Evolutionary conservation across 2,113 vertebrate genomes (phyloP).

Genomic region (Halcyon malimbica): DNA sequence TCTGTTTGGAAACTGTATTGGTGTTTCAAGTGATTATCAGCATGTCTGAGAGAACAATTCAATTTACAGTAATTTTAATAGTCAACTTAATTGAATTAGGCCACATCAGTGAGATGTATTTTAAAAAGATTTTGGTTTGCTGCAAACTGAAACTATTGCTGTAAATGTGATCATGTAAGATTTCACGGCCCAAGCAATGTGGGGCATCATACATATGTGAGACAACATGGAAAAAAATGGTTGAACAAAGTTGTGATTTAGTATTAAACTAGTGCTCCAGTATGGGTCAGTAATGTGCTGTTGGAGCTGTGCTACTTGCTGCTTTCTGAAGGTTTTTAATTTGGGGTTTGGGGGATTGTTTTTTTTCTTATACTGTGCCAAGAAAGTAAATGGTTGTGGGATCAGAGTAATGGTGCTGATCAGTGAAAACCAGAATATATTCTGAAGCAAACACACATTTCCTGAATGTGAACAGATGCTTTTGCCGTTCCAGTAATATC

Average conservation of each 20-base stretch:
- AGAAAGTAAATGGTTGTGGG: neutral
- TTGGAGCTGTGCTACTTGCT: neutral
- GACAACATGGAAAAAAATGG: neutral
- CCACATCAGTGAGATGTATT: neutral
- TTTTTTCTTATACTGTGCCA: neutral
- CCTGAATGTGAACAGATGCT: neutral
- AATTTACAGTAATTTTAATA: conserved; percentile 7
- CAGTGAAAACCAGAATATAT: neutral
- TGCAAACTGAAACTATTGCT: neutral
- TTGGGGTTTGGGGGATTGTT: neutral
- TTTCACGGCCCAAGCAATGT: neutral
- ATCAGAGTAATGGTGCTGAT: neutral
- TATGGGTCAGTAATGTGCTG: neutral
- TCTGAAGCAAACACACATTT: neutral
- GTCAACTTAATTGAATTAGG: conserved; percentile 28
- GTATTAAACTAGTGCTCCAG: neutral
- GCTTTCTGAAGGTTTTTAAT: neutral
- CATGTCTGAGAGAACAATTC: neutral
- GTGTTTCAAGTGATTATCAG: neutral
- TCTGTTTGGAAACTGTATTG: neutral
- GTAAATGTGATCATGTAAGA: neutral
- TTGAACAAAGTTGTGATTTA: neutral
- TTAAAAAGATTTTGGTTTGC: neutral
- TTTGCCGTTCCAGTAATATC: neutral
- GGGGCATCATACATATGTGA: neutral